Evolutionary conservation across 2,113 vertebrate species (phyloP), one percentile per base, ranked within the genome.

Genomic region (Polypterus senegalus): DNA sequence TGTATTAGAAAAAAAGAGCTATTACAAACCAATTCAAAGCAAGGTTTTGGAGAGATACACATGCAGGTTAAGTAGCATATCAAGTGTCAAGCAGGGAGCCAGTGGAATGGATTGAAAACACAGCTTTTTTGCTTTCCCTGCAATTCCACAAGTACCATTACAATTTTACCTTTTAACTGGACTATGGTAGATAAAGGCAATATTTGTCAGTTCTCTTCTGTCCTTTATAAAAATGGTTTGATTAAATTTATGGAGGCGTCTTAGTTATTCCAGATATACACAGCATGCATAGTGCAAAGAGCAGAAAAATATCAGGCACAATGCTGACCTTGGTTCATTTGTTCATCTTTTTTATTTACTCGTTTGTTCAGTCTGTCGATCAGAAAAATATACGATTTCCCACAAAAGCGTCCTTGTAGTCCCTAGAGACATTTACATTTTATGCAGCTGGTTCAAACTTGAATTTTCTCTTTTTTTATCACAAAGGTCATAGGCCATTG

Each of bases 291-390:
- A 67, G 76, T 79, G 78, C 70, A 80, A 62, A 72, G 72, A 83
- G 69, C 73, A 3, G 66, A 82, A 81, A 79, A 75, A 79, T 70
- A 82, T 68, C 73, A 3, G n/a, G 67, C 81, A 82, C 79, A 76
- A 79, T 71, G 58, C 79, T 78, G 77, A 74, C 76, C 74, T 85
- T 81, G 75, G 68, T 75, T 85, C 80, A 76, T 81, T 82, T 84
- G 77, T 82, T 57, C 49, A 73, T 56, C 57, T 46, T 46, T 47
- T 62, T 54, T 47, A 5, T 54, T 53, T 54, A n/a, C 47, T 59
- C 47, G 52, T 52, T 49, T 58, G 48, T 46, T 48, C n/a, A 59
- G 74, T 58, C 67, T 74, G 82, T 77, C 78, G 71, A 81, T 77
- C 81, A 71, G 67, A 74, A 58, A 11, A n/a, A 76, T 67, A 68